Conservation (phyloP, 1,140 invertebrate genomes). For the Drosophila nigrodunni region DNA sequence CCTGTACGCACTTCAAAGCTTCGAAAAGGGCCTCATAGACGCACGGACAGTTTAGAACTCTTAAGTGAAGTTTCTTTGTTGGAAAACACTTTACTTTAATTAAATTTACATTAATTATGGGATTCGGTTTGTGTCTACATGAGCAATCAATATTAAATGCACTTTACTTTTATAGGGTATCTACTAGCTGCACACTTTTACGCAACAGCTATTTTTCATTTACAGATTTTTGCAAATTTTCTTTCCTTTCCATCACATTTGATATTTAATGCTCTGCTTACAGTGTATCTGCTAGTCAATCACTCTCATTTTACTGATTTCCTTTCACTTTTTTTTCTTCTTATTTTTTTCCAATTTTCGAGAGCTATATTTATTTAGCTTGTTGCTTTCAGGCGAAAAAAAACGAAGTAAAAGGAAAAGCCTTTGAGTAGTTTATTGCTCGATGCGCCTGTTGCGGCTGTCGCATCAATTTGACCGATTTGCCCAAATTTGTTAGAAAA, state of each 20-base stretch:
- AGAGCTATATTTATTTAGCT: constrained; percentile 49
- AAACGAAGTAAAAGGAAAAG: constrained; percentile 8
- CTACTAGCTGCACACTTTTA: too few relatives aligned
- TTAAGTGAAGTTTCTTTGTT: background rate
- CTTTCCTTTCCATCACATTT: background rate
- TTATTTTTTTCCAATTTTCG: constrained; percentile 17
- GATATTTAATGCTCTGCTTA: background rate
- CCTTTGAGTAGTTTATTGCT: constrained; percentile 46
- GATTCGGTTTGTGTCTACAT: too few relatives aligned
- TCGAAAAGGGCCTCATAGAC: background rate
- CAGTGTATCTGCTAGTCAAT: constrained; percentile 13
- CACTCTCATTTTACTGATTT: background rate
- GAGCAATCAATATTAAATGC: too few relatives aligned
- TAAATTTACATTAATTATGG: too few relatives aligned
- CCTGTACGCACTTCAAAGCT: background rate
- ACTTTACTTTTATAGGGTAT: too few relatives aligned
- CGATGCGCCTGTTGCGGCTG: constrained; percentile 20
- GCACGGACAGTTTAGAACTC: background rate
- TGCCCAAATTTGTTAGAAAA: constrained; percentile 35
- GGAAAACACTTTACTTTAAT: too few relatives aligned
- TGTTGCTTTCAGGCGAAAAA: constrained; percentile 32
- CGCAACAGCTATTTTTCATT: background rate
- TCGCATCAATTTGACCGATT: constrained; percentile 44
- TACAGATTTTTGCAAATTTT: background rate
- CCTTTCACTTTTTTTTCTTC: background rate